Evolutionary conservation across 2,888 invertebrate species (phyloP).

Genomic region (Trissolcus japonicus): DNA sequence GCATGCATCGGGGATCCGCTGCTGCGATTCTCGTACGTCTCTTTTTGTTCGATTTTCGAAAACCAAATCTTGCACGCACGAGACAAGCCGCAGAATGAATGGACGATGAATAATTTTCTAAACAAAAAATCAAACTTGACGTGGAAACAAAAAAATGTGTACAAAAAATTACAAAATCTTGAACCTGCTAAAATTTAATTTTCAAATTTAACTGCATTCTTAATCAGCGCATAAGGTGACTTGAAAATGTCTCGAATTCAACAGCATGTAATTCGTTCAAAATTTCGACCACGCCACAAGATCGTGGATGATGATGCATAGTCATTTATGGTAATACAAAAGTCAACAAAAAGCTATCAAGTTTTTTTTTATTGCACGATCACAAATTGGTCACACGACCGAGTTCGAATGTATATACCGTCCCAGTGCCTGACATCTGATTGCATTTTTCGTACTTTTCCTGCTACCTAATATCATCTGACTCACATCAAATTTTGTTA

Average conservation of each 20-base stretch:
- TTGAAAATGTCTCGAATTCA: too few relatives aligned
- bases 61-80: neutral
- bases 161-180: too few relatives aligned
- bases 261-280: too few relatives aligned
- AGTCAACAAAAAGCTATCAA: constrained; percentile 22
- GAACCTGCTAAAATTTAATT: too few relatives aligned
- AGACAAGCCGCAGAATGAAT: neutral
- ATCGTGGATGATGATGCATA: constrained; percentile 29
- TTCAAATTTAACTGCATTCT: too few relatives aligned
- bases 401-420: neutral
- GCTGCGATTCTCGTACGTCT: constrained; percentile 15
- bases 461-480: neutral
- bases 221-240: too few relatives aligned
- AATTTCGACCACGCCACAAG: neutral
- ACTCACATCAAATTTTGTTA: too few relatives aligned
- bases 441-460: constrained; percentile 24
- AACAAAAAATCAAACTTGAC: too few relatives aligned
- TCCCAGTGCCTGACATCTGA: neutral
- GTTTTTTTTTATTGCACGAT: constrained; percentile 19
- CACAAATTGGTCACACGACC: constrained; percentile 18
- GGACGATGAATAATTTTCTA: too few relatives aligned
- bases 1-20: constrained; percentile 24
- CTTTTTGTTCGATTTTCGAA: neutral
- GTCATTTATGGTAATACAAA: constrained; percentile 32
- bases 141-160: too few relatives aligned